phyloP scores from a whole-genome alignment of 2,113 vertebrate species.

The Chlamydotis undulata region DNA sequence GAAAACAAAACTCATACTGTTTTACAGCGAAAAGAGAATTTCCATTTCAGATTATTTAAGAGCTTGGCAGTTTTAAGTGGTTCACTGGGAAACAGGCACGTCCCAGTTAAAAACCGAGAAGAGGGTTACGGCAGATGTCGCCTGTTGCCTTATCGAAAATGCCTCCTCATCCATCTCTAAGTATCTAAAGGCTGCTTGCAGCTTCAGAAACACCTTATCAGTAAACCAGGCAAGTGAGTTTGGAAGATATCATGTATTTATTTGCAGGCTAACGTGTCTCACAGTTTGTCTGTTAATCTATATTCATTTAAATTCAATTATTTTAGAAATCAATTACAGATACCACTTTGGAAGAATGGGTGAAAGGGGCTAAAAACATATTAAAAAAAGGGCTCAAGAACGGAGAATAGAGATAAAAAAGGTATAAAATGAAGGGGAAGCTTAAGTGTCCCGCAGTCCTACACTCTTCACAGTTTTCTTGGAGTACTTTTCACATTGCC shows the following conservation, averaged over 20 bases:
- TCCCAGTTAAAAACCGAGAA: neutral
- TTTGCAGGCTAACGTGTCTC: neutral
- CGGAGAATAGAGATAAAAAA: neutral
- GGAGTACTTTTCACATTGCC: neutral
- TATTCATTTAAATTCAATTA: neutral
- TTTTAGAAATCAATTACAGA: neutral
- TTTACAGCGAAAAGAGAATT: constrained; percentile 17
- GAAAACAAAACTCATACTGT: constrained; percentile 52
- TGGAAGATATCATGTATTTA: neutral
- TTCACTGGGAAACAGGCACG: neutral
- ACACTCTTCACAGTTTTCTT: neutral
- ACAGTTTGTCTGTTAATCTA: neutral
- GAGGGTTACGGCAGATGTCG: neutral
- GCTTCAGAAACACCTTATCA: neutral
- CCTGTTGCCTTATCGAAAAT: neutral
- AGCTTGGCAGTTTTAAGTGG: neutral
- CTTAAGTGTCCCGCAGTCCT: neutral
- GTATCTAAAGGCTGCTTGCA: neutral
- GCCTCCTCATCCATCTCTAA: neutral
- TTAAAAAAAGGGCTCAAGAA: neutral
- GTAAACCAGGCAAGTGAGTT: neutral
- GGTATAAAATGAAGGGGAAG: neutral
- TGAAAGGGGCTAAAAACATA: neutral
- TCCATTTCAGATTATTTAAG: neutral
- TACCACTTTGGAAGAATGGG: neutral